A percentile compares a stretch with the other conserved stretches of the same genome.
These are phyloP conservation scores for Erebia palarica DNA, from an alignment of 2,888 invertebrate species.

Conservation along the genomic window DNA sequence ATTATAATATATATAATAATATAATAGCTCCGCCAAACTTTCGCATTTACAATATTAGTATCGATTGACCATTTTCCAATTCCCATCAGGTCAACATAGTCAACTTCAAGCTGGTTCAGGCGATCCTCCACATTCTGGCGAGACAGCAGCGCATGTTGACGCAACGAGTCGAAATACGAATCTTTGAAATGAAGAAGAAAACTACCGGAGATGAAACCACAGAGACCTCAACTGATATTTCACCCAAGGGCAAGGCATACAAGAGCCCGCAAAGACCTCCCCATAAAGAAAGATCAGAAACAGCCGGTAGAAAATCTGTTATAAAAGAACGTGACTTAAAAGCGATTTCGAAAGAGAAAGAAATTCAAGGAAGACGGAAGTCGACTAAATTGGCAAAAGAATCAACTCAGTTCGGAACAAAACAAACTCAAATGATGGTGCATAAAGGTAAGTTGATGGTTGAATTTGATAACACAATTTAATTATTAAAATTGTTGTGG, in stretches of 20 bases:
- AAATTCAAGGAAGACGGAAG: not conserved
- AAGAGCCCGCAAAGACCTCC: not conserved
- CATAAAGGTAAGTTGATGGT: not conserved
- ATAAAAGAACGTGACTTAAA: not conserved
- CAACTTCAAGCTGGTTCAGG: conserved; percentile 64
- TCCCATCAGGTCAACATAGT: conserved; percentile 54
- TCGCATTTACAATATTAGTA: not conserved
- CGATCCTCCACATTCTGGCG: conserved; percentile 63
- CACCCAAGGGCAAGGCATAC: not conserved
- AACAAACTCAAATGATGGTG: conserved; percentile 8
- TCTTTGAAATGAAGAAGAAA: conserved; percentile 41
- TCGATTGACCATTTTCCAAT: not conserved
- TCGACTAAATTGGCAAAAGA: not conserved
- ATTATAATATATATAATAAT: no score
- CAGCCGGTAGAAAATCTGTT: not conserved
- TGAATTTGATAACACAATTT: no score
- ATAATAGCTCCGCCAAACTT: no score
- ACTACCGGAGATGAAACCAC: conserved; percentile 13
- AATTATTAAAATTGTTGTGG: no score
- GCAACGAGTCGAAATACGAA: conserved; percentile 59
- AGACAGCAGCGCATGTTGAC: conserved; percentile 64
- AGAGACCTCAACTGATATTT: not conserved
- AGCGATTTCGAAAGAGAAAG: not conserved
- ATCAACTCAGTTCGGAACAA: not conserved
- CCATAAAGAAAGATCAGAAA: not conserved